Base-by-base conservation (phyloP, 2,888 invertebrate species). In the Argynnis bischoffii region DNA sequence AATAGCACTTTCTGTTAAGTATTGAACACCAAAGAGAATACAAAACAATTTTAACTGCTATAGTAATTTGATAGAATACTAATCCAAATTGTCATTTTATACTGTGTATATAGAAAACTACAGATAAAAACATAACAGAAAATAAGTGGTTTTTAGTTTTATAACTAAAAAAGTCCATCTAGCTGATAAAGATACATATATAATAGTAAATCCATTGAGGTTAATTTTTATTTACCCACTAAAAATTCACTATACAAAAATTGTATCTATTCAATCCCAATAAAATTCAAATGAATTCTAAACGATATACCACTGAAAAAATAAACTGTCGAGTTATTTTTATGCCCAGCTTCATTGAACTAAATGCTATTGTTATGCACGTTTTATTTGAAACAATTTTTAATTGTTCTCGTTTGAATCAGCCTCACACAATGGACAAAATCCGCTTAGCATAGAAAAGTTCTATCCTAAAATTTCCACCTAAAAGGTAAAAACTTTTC, bases 381-480 rank as follows among this genome's bases (percentile, higher is more conserved):
- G 55, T 68, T 64, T 64, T 61, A 64, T 68, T 60, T 50, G 57
- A 61, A 66, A 61, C 66, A 61, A 63, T 66, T 64, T 68, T 66
- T 60, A 66, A 68, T 68, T 68, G 65, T 61, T 63, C 65, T 53
- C 51, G 63, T 66, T 66, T 46, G 63, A 59, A 47, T 54, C 56
- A 35, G 61, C 48, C 47, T 55, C 26, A 8, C 57, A 68, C 61
- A 70, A 64, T 65, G 67, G 48, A 67, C 54, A 50, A 60, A 70
- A 72, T 72, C 69, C 68, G 66, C 70, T 71, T 72, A 70, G 64
- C 46, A 61, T 55, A 64, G 53, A 53, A 64, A 67, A 61, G 46
- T 66, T 53, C 67, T 46, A 50, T 18, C 67, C 64, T 64, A 57
- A 65, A 65, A 66, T 60, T 69, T 54, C 48, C 55, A 53, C 64